Evolutionary conservation across 2,113 vertebrate genomes (phyloP), one percentile per base, ranked within the genome.

Genomic region (Aepyceros melampus): DNA sequence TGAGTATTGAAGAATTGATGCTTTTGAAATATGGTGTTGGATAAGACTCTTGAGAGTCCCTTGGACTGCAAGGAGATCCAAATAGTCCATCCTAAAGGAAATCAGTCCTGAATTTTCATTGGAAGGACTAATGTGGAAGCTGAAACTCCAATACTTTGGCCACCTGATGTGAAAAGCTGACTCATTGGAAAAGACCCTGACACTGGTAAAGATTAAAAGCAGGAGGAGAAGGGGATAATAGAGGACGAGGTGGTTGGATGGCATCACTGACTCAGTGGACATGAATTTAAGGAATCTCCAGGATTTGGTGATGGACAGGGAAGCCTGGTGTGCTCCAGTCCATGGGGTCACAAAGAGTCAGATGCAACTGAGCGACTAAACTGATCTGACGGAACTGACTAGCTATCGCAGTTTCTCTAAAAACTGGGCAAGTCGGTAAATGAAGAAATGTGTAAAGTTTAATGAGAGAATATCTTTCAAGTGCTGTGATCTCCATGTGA

Each of bases 361-460:
- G 64, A 71, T 19, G 11, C 8, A 21, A 36, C 64, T 71, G n/a
- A 71, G n/a, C 0, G 2, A 71, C 64, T 23, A 9, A 71, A 36
- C n/a, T 23, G n/a, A 36, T 23, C 64, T 36, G 8, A 36, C 1
- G 0, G n/a, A 36, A 71, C n/a, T 36, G n/a, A n/a, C n/a, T 71
- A 36, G 15, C 87, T n/a, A n/a, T 49, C 53, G 19, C 36, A 89
- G n/a, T 51, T 94, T 95, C 58, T 81, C 83, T 76, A 62, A 92
- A 97, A 82, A 49, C 88, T 91, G 56, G 49, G 14, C 74, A 94
- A 93, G 43, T 81, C n/a, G 82, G 81, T 58, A 89, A 92, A 79
- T 93, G 78, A 33, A 95, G 23, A 27, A 27, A 45, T 87, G 25
- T 60, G 33, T 53, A 91, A 62, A 56, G 79, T 60, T 74, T 90